These are phyloP conservation scores for Hippocampus zosterae DNA, from an alignment of 2,113 vertebrate species.

Conservation along the genomic window DNA sequence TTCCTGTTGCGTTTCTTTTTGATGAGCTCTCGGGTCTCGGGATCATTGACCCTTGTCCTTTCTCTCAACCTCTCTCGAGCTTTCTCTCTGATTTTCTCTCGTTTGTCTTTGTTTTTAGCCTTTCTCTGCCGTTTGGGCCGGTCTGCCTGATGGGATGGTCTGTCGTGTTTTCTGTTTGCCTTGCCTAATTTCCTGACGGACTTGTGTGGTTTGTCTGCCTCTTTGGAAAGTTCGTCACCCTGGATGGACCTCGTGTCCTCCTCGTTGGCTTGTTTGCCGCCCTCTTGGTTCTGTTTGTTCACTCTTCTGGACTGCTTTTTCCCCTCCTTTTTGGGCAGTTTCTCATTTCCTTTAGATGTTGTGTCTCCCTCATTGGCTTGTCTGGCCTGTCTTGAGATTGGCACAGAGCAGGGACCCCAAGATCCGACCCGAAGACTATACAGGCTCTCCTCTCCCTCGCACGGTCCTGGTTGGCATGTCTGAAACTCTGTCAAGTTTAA, in stretches of 20 bases:
- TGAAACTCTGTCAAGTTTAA: conserved; percentile 92
- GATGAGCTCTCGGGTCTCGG: conserved; percentile 85
- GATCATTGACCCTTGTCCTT: conserved; percentile 76
- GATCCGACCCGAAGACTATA: conserved; percentile 86
- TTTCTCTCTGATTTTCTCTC: conserved; percentile 72
- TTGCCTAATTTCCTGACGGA: conserved; percentile 42
- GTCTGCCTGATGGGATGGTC: conserved; percentile 73
- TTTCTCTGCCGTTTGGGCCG: conserved; percentile 76
- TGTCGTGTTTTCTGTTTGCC: conserved; percentile 47
- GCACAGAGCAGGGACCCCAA: conserved; percentile 80
- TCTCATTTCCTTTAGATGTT: conserved; percentile 27
- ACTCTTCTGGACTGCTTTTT: not conserved
- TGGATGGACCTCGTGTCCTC: conserved; percentile 26
- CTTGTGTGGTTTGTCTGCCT: conserved; percentile 30
- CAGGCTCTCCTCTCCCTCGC: conserved; percentile 75
- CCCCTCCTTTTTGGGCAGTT: conserved; percentile 20
- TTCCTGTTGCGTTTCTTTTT: conserved; percentile 91
- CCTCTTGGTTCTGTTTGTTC: conserved; percentile 28
- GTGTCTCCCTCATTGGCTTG: conserved; percentile 58
- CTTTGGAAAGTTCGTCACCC: conserved; percentile 20
- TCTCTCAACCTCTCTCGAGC: conserved; percentile 69
- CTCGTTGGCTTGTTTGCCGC: conserved; percentile 27
- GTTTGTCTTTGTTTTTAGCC: conserved; percentile 67
- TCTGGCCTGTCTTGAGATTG: conserved; percentile 71
- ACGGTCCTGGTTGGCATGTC: conserved; percentile 76